Evolutionary conservation across 1,140 invertebrate genomes (phyloP).

Genomic region (Drosophila lacteicornis): DNA sequence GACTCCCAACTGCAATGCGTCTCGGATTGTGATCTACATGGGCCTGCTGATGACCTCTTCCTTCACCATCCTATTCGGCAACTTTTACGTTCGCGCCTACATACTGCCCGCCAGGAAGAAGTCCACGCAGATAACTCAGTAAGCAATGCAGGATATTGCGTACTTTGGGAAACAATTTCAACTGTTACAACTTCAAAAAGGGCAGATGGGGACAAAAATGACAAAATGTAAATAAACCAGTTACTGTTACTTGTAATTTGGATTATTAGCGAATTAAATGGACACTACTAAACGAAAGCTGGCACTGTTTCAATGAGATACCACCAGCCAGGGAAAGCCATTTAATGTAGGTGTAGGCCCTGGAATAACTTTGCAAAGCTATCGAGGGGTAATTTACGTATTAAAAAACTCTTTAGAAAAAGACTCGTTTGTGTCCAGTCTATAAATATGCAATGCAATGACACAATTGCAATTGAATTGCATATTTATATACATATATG

Average conservation of each 20-base stretch:
- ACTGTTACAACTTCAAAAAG: no score
- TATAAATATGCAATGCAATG: no score
- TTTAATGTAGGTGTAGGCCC: background rate
- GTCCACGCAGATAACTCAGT: background rate
- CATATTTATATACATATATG: no score
- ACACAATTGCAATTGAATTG: no score
- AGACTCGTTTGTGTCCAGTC: no score
- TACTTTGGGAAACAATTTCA: no score
- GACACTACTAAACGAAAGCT: no score
- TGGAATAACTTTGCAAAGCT: background rate
- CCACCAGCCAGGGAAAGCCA: background rate
- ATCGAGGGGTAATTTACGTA: background rate
- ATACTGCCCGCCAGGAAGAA: constrained; percentile 7
- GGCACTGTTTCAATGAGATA: no score
- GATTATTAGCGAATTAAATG: background rate
- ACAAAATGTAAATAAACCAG: no score
- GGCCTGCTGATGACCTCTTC: background rate
- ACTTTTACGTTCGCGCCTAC: constrained; percentile 19
- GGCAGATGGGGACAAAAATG: no score
- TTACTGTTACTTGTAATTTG: background rate
- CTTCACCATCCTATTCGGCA: constrained; percentile 2
- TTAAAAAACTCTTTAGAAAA: no score
- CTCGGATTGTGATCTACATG: background rate
- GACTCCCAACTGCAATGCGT: constrained; percentile 15
- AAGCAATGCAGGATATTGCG: no score